A percentile compares a stretch with the other conserved stretches of the same genome.
Conservation (phyloP, 2,797 vertebrate species). For the Euphonia xanthogaster region DNA sequence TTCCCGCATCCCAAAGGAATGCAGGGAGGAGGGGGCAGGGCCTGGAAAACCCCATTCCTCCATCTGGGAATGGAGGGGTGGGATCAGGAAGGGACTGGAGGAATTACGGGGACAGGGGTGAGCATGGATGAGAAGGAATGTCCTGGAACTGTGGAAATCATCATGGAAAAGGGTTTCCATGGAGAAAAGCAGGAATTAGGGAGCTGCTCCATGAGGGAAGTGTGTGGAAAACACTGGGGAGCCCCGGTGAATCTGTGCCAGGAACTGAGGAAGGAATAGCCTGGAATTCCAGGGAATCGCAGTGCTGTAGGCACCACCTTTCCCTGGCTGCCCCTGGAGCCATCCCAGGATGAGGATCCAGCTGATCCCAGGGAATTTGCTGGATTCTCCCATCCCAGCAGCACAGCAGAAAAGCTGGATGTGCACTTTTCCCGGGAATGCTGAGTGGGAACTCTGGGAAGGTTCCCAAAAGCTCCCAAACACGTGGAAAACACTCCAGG, state of each 20-base stretch:
- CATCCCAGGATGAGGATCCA: neutral
- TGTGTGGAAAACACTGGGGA: neutral
- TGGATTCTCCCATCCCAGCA: constrained; percentile 14
- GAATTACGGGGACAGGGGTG: rapidly evolving
- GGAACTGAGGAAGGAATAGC: neutral
- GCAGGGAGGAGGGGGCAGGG: neutral
- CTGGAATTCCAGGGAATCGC: neutral
- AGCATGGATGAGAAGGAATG: neutral
- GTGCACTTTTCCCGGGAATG: constrained; percentile 20
- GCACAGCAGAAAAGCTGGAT: constrained; percentile 42
- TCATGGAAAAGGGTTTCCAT: neutral
- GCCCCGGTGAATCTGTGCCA: neutral
- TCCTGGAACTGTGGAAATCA: neutral
- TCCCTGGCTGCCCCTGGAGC: neutral
- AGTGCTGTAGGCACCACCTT: neutral
- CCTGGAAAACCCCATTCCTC: neutral
- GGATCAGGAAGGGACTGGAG: neutral
- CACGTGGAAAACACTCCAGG: rapidly evolving
- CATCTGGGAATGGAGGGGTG: neutral
- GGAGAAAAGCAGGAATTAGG: neutral
- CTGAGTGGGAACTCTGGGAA: neutral
- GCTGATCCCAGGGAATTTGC: constrained; percentile 28
- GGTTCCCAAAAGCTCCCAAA: neutral
- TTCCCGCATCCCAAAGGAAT: neutral
- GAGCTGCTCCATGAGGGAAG: neutral